Evolutionary conservation across 1,140 invertebrate species (phyloP).

Genomic region (Teleopsis dalmanni): DNA sequence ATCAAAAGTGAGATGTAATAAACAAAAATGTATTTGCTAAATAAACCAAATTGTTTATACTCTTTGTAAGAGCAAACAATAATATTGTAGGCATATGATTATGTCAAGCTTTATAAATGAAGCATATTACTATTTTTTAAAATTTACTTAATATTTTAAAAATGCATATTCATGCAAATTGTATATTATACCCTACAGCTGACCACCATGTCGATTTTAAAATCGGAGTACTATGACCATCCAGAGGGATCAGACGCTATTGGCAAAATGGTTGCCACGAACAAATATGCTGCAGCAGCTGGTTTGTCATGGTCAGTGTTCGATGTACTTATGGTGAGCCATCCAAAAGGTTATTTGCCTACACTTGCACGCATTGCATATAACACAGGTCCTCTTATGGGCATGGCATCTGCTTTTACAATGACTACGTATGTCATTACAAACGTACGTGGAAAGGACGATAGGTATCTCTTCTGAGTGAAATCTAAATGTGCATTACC

Average conservation of each 20-base stretch:
- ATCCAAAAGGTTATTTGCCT: slow-evolving; percentile 49
- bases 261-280: slow-evolving; percentile 54
- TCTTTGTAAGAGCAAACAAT: no score
- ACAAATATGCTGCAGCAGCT: slow-evolving; percentile 49
- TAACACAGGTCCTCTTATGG: slow-evolving; percentile 52
- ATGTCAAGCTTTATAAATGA: no score
- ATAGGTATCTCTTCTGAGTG: no score
- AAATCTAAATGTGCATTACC: no score
- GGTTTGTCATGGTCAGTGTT: slow-evolving; percentile 47
- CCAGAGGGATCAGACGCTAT: slow-evolving; percentile 61
- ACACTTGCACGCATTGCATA: slow-evolving; percentile 48
- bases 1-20: no score
- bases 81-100: no score
- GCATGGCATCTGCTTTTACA: slow-evolving; percentile 57
- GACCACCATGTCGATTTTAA: slow-evolving; percentile 31
- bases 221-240: slow-evolving; percentile 55
- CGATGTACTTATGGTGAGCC: slow-evolving; percentile 53
- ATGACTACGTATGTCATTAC: slow-evolving; percentile 51
- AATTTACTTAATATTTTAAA: no score
- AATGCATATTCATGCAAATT: no score
- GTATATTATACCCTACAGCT: no score
- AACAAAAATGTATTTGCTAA: no score
- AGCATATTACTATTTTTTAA: no score
- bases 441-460: slow-evolving; percentile 58
- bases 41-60: no score